Base-by-base conservation (phyloP, 2,888 invertebrate species). In the Hesperia comma region DNA sequence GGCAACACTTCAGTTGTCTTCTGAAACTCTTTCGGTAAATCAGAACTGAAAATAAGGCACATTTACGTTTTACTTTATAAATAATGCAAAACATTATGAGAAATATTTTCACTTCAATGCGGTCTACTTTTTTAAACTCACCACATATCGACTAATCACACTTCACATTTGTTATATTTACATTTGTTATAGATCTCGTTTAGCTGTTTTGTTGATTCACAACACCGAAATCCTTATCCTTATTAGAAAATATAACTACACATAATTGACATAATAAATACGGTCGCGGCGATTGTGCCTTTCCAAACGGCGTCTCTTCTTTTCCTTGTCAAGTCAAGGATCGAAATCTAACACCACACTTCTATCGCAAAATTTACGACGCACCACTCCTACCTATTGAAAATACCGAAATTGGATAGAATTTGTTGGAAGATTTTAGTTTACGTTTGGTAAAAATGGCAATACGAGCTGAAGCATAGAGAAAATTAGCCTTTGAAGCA, bases 1-100 rank as follows among this genome's bases (percentile, higher is more conserved):
- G 92, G 92, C 70, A 91, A 76, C 15, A 92, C 84, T 69, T 90
- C 89, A 0, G 88, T 79, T 0, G 83, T 81, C 70, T 87, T 90
- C 69, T 86, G 83, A 75, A 92, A 92, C 67, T 88, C 86, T 73
- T 90, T 89, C 5, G 88, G 88, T 43, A 86, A 74, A 75, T 90
- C 85, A 3, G 89, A 87, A 71, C 90, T 91, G 72, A 71, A 83
- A 79, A 40, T 63, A 33, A 43, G 21, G 43, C 14, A 68, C 55
- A 49, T 21, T 46, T 19, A 19, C 4, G 58, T 54, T 21, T 46
- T 19, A 19, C 4, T 15, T 10, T 49, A 10, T 12, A 10, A 12
- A 10, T 10, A 19, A 0, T 46, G 8, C 14, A 17, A 17, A 37
- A 51, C n/a, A 49, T 37, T 32, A 37, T 17, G 6, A 12, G 1